Percentiles rank a stretch among this genome's conserved stretches.
Conservation (phyloP, 2,888 invertebrate species). For the Euzophera pinguis region DNA sequence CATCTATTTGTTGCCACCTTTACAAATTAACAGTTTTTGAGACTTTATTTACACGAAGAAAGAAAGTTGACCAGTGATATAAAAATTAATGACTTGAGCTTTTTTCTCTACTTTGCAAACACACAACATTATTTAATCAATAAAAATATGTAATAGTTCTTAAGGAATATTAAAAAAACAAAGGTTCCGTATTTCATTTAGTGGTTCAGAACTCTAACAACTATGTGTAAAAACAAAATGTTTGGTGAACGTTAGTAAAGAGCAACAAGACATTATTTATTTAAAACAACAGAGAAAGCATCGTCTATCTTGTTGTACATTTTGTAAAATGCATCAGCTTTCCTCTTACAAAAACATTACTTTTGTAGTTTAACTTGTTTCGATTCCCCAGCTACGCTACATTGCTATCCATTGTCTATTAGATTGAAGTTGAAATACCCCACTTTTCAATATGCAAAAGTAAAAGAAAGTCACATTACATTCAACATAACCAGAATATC, state of each 20-base stretch:
- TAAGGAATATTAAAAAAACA: background rate
- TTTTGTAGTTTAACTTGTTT: conserved; percentile 11
- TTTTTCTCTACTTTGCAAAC: no score
- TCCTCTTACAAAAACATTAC: conserved; percentile 8
- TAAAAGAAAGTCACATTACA: no score
- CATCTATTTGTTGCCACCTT: no score
- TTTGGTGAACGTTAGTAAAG: background rate
- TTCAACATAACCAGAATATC: no score
- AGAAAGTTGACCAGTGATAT: no score
- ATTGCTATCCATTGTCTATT: conserved; percentile 42
- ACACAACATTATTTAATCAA: no score
- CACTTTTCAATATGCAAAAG: background rate
- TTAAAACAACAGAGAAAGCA: conserved; percentile 1
- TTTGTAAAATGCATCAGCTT: conserved; percentile 10
- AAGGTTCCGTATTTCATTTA: background rate
- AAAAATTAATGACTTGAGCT: no score
- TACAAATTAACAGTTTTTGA: no score
- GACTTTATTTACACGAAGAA: no score
- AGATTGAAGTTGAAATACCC: conserved; percentile 20
- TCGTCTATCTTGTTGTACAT: conserved; percentile 10
- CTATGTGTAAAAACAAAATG: background rate
- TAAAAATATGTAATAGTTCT: no score
- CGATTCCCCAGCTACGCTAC: conserved; percentile 24
- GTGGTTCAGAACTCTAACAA: background rate
- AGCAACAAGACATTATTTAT: conserved; percentile 1